Percentiles rank a stretch among this genome's conserved stretches.
Conservation (phyloP, 2,797 vertebrate genomes). For the Brachyalestes nurse region DNA sequence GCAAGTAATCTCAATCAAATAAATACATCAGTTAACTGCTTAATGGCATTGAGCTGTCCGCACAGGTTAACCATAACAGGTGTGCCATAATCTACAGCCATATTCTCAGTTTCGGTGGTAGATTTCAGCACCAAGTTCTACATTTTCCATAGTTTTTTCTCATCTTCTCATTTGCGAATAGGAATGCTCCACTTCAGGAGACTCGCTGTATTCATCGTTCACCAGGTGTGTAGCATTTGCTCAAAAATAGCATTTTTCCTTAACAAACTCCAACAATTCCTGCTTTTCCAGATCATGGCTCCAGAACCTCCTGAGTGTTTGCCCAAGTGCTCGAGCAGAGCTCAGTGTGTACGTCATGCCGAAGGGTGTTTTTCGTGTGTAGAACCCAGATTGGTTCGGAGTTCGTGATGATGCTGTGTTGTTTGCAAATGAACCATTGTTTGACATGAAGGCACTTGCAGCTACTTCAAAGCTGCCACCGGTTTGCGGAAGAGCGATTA, state of each 20-base stretch:
- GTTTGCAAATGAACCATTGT: conserved; percentile 26
- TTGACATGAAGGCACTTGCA: conserved; percentile 13
- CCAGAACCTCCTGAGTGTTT: neutral
- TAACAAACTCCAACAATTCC: neutral
- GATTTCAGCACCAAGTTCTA: no score
- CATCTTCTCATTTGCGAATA: neutral
- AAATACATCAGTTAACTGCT: no score
- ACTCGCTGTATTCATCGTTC: neutral
- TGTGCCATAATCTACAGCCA: neutral
- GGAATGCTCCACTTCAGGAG: neutral
- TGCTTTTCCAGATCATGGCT: neutral
- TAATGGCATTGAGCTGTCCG: no score
- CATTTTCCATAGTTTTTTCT: no score
- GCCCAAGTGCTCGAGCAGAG: neutral
- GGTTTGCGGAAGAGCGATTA: conserved; percentile 19
- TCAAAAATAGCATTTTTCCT: neutral
- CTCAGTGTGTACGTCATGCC: neutral
- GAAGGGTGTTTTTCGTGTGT: neutral
- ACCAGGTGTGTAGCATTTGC: neutral
- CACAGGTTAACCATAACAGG: no score
- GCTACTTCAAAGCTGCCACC: conserved; percentile 25
- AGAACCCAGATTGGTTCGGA: neutral
- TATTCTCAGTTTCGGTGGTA: neutral
- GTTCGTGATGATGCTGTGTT: conserved; percentile 18
- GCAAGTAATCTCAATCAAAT: no score